Evolutionary conservation across 2,888 invertebrate genomes (phyloP), one percentile per base, ranked within the genome.

Genomic region (Eupithecia vulgata): DNA sequence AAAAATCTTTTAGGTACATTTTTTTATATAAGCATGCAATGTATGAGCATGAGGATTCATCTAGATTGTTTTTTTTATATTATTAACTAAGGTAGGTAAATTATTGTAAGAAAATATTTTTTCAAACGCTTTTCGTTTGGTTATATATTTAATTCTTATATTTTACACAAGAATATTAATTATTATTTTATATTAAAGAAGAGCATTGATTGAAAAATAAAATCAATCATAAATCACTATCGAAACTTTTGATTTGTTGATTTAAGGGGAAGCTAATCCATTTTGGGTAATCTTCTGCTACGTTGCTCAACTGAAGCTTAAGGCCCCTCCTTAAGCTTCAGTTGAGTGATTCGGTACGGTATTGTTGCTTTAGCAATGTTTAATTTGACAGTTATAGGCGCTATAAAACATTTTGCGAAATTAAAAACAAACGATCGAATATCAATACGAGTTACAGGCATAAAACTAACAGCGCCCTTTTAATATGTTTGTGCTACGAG

Each of bases 311-410:
- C 68, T 68, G 82, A 81, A 79, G 80, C 81, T 79, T 76, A 78
- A 76, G 80, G 80, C n/a, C n/a, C n/a, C n/a, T n/a, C n/a, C n/a
- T n/a, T n/a, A n/a, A n/a, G n/a, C n/a, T n/a, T n/a, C n/a, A 80
- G 83, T n/a, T n/a, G 92, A 90, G 89, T 82, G 87, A 91, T 93
- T 91, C 80, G 90, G 72, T 75, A 80, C 89, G 90, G 90, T 86
- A 82, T 82, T 65, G 42, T 65, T 65, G 65, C 85, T 82, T 87
- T 81, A 77, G 73, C 65, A 74, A 37, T 74, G 70, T 74, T 76
- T 71, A 74, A 75, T 75, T 77, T 76, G 72, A 74, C 76, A 74
- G 71, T 76, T 66, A 64, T 6, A 66, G 61, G 61, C 48, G 10
- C 40, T 37, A 61, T 67, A 71, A 68, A 74, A 48, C 10, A 35